phyloP scores from a whole-genome alignment of 2,888 invertebrate genomes.

The Eledona agricola region DNA sequence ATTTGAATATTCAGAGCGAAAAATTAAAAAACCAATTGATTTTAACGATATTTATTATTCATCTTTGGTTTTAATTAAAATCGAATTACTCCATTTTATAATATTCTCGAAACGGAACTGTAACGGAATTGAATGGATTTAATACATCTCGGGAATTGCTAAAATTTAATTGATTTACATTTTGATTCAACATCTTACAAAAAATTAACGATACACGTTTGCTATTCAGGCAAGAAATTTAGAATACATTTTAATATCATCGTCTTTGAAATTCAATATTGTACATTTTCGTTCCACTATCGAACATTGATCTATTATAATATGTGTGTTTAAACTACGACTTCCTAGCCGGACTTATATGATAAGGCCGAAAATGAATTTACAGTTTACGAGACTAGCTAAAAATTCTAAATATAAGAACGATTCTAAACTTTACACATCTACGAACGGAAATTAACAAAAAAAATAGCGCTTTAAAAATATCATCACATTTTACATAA shows the following conservation, averaged over 20 bases:
- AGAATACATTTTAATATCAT: slow-evolving; percentile 51
- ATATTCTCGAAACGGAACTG: slow-evolving; percentile 21
- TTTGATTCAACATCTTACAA: slow-evolving; percentile 49
- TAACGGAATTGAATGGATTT: slow-evolving; percentile 20
- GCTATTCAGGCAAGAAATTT: slow-evolving; percentile 59
- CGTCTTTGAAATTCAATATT: slow-evolving; percentile 30
- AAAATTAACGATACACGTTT: slow-evolving; percentile 51
- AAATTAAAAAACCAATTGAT: slow-evolving; percentile 12
- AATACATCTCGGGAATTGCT: slow-evolving; percentile 43
- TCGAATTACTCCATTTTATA: slow-evolving; percentile 17
- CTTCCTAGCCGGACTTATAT: slow-evolving; percentile 47
- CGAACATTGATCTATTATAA: slow-evolving; percentile 42
- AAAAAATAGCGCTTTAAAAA: slow-evolving; percentile 34
- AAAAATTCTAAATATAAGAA: slow-evolving; percentile 47
- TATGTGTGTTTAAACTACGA: slow-evolving; percentile 40
- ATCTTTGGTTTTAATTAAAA: slow-evolving; percentile 43
- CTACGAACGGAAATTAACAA: slow-evolving; percentile 23
- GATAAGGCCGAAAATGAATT: slow-evolving; percentile 46
- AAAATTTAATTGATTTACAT: slow-evolving; percentile 46
- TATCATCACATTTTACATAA: slow-evolving; percentile 45
- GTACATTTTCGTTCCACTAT: slow-evolving; percentile 32
- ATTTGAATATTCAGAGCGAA: slow-evolving; percentile 26
- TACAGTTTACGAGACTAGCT: slow-evolving; percentile 49
- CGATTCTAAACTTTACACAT: slow-evolving; percentile 41
- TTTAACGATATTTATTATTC: slow-evolving; percentile 51